A percentile compares a stretch with the other conserved stretches of the same genome.
These are phyloP conservation scores for Artemia franciscana DNA, from an alignment of 1,140 invertebrate genomes.

Conservation along the genomic window DNA sequence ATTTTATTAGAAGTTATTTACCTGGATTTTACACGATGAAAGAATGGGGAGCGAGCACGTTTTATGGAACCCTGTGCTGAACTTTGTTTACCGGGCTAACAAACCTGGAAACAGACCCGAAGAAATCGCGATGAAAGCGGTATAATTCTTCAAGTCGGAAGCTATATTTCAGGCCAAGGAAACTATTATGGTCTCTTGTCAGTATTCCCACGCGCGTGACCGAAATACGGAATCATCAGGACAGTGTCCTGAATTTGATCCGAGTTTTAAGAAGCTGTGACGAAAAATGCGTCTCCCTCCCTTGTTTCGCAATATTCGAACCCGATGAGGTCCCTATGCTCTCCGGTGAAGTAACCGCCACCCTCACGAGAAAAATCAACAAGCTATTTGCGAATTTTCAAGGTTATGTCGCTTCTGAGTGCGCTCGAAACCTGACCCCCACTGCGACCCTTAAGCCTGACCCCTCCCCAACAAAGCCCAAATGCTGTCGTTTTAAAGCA, in stretches of 20 bases:
- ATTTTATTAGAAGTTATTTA: no score
- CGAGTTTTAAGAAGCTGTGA: background rate
- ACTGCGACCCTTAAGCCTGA: background rate
- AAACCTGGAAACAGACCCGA: background rate
- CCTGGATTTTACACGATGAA: no score
- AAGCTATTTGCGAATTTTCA: background rate
- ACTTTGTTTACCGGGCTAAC: background rate
- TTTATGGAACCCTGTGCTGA: background rate
- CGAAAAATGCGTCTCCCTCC: background rate
- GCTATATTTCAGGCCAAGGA: background rate
- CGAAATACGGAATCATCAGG: background rate
- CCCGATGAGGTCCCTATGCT: background rate
- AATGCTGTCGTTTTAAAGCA: background rate
- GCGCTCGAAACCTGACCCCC: no score
- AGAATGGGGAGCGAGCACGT: background rate
- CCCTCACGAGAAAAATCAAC: background rate
- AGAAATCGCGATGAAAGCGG: background rate
- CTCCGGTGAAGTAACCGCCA: background rate
- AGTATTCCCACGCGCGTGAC: background rate
- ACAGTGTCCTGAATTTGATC: background rate
- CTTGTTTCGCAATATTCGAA: background rate
- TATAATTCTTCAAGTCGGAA: background rate
- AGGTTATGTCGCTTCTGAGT: background rate
- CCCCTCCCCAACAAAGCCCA: background rate
- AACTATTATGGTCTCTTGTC: background rate